Base-by-base conservation (phyloP, 1,140 invertebrate species). In the Lucilia sericata region DNA sequence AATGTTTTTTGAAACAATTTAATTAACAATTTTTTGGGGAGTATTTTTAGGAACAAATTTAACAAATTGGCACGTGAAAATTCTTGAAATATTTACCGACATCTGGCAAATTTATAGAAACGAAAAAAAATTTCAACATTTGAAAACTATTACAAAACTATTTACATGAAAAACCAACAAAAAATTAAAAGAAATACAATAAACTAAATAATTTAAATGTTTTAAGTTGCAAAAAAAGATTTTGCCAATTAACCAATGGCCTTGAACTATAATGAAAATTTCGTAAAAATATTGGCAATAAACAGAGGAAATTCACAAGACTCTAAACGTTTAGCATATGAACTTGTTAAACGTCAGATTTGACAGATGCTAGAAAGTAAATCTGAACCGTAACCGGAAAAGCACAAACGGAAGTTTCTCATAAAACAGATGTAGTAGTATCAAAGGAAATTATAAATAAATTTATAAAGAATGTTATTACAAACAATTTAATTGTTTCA, bases 61-160 rank as follows among this genome's bases (percentile, higher is more conserved):
- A 10, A 70, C 65, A 70, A 19, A 21, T 70, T 21, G n/a, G 65
- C 19, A 70, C 65, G 65, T 70, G 65, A 70, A 70, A n/a, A 70
- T 70, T 19, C 65, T 10, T 19, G 4, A 19, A 65, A 49, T 14
- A 49, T 49, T 55, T 55, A 12, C 17, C 5, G 65, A 21, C 65
- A 19, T 21, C n/a, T 21, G 21, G n/a, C n/a, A 65, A 10, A 7
- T 5, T 21, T 21, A 25, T 4, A 70, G 7, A 10, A 21, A 21
- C 5, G 5, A 10, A 70, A 19, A 70, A 19, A 2, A 70, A 25
- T 70, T 55, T 9, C n/a, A 70, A 7, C 5, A 70, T n/a, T 21
- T 70, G 25, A 19, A 70, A 70, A 21, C n/a, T 70, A 70, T 70
- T 70, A 70, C 65, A 70, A 70, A 70, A 70, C 65, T 21, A 70